Conservation (phyloP, 2,797 vertebrate species). For the Parotocinclus haroldoi region DNA sequence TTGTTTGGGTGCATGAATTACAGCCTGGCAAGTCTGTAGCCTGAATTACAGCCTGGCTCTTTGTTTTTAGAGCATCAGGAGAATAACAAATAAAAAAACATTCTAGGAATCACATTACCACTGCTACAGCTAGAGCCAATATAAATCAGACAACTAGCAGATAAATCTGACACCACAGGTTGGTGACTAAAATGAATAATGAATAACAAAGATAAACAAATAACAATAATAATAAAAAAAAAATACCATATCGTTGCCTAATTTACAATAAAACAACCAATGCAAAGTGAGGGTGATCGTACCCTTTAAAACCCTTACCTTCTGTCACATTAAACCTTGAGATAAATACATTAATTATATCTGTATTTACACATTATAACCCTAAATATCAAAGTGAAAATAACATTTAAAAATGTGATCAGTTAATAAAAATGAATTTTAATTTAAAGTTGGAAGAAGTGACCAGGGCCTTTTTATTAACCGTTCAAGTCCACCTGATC, state of each 20-base stretch:
- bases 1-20: slow-evolving; percentile 44
- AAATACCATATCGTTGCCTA: neutral
- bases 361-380: too few species aligned
- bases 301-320: too few species aligned
- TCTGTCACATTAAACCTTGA: too few species aligned
- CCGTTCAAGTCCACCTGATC: too few species aligned
- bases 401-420: too few species aligned
- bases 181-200: neutral
- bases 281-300: neutral
- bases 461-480: too few species aligned
- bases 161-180: neutral
- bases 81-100: neutral
- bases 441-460: too few species aligned
- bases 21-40: slow-evolving; percentile 18
- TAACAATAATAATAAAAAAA: neutral
- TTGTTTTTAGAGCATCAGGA: slow-evolving; percentile 9
- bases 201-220: neutral
- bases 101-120: slow-evolving; percentile 4
- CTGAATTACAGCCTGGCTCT: slow-evolving; percentile 33
- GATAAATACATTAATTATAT: neutral
- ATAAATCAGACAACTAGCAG: neutral
- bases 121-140: neutral
- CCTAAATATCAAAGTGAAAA: too few species aligned
- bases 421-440: too few species aligned
- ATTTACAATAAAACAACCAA: neutral